A percentile compares a stretch with the other conserved stretches of the same genome.
Evolutionary conservation across 1,140 invertebrate genomes (phyloP).

Genomic region (Drosophila sturtevanti): DNA sequence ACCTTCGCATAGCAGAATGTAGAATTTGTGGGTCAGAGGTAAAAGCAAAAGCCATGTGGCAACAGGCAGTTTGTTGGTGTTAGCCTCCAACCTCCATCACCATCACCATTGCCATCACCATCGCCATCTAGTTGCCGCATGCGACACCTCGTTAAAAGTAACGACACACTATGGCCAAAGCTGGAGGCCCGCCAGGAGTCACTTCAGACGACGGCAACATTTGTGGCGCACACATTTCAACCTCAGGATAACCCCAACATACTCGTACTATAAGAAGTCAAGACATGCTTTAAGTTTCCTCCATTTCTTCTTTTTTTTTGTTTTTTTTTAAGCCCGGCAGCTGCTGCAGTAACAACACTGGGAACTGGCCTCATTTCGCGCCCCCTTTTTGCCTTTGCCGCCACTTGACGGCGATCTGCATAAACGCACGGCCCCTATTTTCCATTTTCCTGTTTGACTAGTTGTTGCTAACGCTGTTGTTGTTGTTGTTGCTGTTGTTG

Average conservation of each 20-base stretch:
- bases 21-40: background rate
- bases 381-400: constrained; percentile 20
- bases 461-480: constrained; percentile 11
- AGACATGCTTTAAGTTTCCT: constrained; percentile 70
- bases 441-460: background rate
- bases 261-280: constrained; percentile 29
- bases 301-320: constrained; percentile 31
- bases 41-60: constrained; percentile 25
- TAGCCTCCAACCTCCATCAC: no score
- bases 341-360: constrained; percentile 33
- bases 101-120: background rate
- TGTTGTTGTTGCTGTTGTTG: constrained; percentile 14
- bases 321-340: background rate
- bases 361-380: constrained; percentile 63
- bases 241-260: constrained; percentile 20
- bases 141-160: constrained; percentile 81
- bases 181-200: constrained; percentile 46
- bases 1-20: background rate
- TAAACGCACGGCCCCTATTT: constrained; percentile 60
- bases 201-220: constrained; percentile 48
- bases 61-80: constrained; percentile 58
- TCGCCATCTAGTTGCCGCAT: constrained; percentile 58
- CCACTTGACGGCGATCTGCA: constrained; percentile 77
- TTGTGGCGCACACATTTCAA: constrained; percentile 39
- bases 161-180: constrained; percentile 58